Base-by-base conservation (phyloP, 2,113 vertebrate species). In the Melanotaenia duboulayi region DNA sequence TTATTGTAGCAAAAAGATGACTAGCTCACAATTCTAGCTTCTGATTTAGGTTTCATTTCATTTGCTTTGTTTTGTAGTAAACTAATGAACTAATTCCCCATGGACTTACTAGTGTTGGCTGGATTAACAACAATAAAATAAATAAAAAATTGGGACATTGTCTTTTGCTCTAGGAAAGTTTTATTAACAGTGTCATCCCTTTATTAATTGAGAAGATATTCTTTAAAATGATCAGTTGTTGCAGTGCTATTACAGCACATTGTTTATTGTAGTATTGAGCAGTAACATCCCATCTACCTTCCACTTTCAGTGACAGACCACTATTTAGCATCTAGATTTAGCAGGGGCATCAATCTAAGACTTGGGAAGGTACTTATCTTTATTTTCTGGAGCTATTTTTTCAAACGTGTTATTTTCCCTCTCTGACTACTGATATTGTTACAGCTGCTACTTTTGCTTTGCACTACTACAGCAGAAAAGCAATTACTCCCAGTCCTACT, bases 401-500 rank as follows among this genome's bases (percentile, higher is more conserved):
- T 39, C 8, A 22, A 13, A 39, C 12, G 4, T 66, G 16, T 14
- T 46, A 14, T 32, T 46, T n/a, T 22, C 4, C 14, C 57, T 48
- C 8, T 17, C 13, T 19, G 13, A 5, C 12, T 16, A n/a, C 42
- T n/a, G 28, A 51, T 64, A n/a, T 17, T 11, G n/a, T 60, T 51
- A 20, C 24, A 22, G 48, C 17, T 25, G 28, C 46, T 12, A 19
- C 23, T 51, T 25, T 25, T 56, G 13, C 39, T 56, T 54, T 32
- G 2, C n/a, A 6, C 39, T 11, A 11, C 25, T 42, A 5, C 59
- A n/a, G 51, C 58, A 67, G 35, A 32, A 52, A 44, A n/a, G 46
- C 64, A 74, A 64, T 70, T 65, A 56, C 63, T 59, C 32, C 50
- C 28, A 37, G 50, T 32, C 58, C 59, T 58, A 66, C 69, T 39